Evolutionary conservation across 2,888 invertebrate genomes (phyloP).

Genomic region (Eristalinus aeneus): DNA sequence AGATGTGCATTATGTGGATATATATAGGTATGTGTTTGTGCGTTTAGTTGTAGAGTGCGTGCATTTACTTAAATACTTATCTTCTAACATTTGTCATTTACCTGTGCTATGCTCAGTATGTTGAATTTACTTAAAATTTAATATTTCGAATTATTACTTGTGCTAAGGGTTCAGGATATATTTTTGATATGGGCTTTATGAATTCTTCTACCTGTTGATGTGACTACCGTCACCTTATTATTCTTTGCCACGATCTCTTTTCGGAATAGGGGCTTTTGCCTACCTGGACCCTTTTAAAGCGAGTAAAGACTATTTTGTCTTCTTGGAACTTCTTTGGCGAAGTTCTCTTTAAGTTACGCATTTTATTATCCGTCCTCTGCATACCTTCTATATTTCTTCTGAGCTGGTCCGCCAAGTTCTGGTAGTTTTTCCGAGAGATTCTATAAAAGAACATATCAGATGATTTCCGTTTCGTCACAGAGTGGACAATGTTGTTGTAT

Average conservation of each 20-base stretch:
- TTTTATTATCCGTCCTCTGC: background rate
- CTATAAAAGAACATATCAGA: slow-evolving; percentile 62
- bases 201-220: background rate
- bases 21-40: background rate
- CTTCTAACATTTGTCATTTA: background rate
- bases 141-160: too few species aligned
- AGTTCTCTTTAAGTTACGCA: background rate
- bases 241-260: background rate
- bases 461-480: slow-evolving; percentile 56
- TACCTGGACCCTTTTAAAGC: background rate
- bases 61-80: background rate
- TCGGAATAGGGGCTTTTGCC: background rate
- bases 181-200: too few species aligned
- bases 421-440: slow-evolving; percentile 1
- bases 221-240: background rate
- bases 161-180: too few species aligned
- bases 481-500: slow-evolving; percentile 68
- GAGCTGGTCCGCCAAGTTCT: background rate
- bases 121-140: too few species aligned
- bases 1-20: background rate
- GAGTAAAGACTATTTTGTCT: background rate
- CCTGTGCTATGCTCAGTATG: background rate
- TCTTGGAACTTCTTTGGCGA: background rate
- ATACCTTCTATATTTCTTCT: background rate
- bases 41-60: background rate